Evolutionary conservation across 2,113 vertebrate genomes (phyloP).

Genomic region (Oostethus manadensis): DNA sequence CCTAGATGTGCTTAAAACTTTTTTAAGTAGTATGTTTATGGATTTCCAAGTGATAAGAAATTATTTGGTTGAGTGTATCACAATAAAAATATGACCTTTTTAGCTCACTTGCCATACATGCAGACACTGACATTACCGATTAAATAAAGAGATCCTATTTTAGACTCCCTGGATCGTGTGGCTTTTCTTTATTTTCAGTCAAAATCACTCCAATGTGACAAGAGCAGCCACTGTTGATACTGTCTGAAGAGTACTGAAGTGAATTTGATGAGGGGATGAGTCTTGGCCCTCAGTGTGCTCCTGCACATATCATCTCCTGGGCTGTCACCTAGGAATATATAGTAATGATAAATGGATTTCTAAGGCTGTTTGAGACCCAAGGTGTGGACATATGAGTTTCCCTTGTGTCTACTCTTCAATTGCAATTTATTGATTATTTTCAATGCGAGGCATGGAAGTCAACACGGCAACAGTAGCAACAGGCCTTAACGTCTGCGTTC

Average conservation of each 20-base stretch:
- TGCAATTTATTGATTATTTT: too few relatives aligned
- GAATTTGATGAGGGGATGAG: conserved; percentile 45
- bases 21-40: background rate
- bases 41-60: background rate
- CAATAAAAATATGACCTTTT: conserved; percentile 29
- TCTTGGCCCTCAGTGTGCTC: conserved; percentile 5
- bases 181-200: conserved; percentile 16
- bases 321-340: conserved; percentile 49
- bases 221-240: conserved; percentile 23
- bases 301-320: conserved; percentile 28
- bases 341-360: conserved; percentile 45
- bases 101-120: conserved; percentile 31
- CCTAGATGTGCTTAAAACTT: background rate
- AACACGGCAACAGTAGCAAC: too few relatives aligned
- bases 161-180: conserved; percentile 28
- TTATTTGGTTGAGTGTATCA: background rate
- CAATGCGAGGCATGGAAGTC: too few relatives aligned
- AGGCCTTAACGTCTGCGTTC: too few relatives aligned
- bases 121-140: conserved; percentile 33
- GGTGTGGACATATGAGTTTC: conserved; percentile 1
- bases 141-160: conserved; percentile 58
- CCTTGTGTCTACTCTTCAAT: background rate
- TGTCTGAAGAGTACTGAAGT: conserved; percentile 14
- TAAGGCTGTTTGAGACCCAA: conserved; percentile 29
- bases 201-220: background rate